Percentiles rank a stretch among this genome's conserved stretches.
phyloP scores from a whole-genome alignment of 2,113 vertebrate species.

The Psammodynastes pulverulentus region DNA sequence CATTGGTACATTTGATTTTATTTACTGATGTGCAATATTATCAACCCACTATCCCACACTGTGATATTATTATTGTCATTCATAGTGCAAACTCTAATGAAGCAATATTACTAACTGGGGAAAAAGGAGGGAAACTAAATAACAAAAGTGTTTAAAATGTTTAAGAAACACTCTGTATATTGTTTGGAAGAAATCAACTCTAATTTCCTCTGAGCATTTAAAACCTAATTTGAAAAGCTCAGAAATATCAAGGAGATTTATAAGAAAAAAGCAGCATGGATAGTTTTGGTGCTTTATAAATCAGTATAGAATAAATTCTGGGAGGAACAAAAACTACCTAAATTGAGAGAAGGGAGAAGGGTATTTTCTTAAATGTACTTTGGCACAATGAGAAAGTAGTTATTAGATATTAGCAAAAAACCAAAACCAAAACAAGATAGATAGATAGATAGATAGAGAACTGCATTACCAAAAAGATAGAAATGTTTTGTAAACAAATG shows the following conservation, averaged over 20 bases:
- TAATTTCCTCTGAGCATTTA: not conserved
- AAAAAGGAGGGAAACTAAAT: not conserved
- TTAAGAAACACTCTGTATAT: not conserved
- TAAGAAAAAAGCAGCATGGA: not conserved
- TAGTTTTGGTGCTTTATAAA: not conserved
- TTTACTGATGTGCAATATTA: not conserved
- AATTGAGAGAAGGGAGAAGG: not conserved
- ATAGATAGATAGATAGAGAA: not conserved
- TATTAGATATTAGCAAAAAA: not conserved
- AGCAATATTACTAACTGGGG: not conserved
- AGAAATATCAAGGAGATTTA: not conserved
- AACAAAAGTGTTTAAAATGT: not conserved
- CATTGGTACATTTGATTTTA: not conserved
- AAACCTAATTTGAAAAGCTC: not conserved
- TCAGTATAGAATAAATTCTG: not conserved
- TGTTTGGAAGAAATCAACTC: not conserved
- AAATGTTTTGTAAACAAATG: not conserved
- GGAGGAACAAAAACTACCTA: not conserved
- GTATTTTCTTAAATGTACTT: not conserved
- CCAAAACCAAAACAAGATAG: no score
- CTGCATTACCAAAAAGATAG: not conserved
- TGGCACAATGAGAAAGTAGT: not conserved
- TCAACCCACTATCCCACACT: not conserved
- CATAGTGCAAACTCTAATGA: no score
- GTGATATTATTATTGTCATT: not conserved